Base-by-base conservation (phyloP, 1,140 invertebrate genomes). In the Pantala flavescens region DNA sequence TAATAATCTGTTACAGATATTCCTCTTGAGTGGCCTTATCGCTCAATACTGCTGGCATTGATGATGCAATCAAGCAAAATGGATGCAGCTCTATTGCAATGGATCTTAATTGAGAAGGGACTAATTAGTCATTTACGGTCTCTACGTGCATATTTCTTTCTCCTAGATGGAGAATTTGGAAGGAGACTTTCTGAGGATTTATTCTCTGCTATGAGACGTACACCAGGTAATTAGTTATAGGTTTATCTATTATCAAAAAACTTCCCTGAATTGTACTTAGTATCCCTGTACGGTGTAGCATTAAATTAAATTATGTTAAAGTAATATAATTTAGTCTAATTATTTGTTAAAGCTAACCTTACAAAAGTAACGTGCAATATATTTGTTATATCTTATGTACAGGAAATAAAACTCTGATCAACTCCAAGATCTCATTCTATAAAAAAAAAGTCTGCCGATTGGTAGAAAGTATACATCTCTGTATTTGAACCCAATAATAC, bases 81-180 rank as follows among this genome's bases (percentile, higher is more conserved):
- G 14, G 49, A 63, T 63, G 49, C 49, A 63, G 90, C 90, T 14
- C 86, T 91, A 21, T 82, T 93, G 49, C 89, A 89, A 72, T 87
- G 90, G 78, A 88, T 90, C 75, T 81, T 92, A 0, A 82, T 88
- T 0, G 88, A 92, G 74, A 82, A 88, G 12, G 84, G 88, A 70
- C 85, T 90, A 77, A 84, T 91, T 16, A 85, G 87, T 14, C 90
- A 93, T 81, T 82, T 93, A 23, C 86, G 87, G 21, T 90, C 87
- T 79, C 79, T 93, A 0, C 84, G 90, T 12, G 88, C 90, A 78
- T 92, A 90, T 74, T 92, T 90, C 79, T 92, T 93, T 76, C 78
- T 93, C 11, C 82, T 92, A 80, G 90, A 93, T 77, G 91, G 91
- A 0, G 90, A 92, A 79, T 93, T 92, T 80, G 88, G 88, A 0